Conservation (phyloP, 2,113 vertebrate genomes). For the Saguinus imperator region DNA sequence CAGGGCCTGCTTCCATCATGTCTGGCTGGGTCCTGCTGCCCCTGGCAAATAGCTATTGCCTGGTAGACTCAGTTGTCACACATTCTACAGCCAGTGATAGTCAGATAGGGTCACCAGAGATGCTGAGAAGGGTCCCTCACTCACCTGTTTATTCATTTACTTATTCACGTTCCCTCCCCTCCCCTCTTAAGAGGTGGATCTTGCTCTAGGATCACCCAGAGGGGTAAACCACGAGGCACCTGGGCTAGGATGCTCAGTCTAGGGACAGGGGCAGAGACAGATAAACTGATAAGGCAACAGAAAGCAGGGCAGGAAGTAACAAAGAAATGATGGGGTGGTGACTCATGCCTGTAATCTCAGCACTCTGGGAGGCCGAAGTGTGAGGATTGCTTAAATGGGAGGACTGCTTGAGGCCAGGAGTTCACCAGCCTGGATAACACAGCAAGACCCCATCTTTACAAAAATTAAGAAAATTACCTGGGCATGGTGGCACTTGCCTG, state of each 20-base stretch:
- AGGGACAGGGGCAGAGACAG: neutral
- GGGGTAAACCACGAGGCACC: neutral
- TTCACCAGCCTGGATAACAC: too few relatives aligned
- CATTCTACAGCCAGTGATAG: neutral
- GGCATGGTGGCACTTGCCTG: too few relatives aligned
- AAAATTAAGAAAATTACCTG: too few relatives aligned
- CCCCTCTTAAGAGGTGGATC: neutral
- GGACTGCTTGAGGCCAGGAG: too few relatives aligned
- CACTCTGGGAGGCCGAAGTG: too few relatives aligned
- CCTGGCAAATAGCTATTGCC: neutral
- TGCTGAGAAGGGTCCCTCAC: neutral
- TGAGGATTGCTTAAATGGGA: too few relatives aligned
- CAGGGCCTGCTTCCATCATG: conserved; percentile 2
- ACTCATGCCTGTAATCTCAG: too few relatives aligned
- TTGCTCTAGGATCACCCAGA: neutral
- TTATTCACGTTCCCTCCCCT: neutral
- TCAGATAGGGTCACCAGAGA: neutral
- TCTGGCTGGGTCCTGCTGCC: conserved; percentile 25
- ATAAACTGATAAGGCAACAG: neutral
- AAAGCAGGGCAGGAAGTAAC: neutral
- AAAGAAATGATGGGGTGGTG: neutral
- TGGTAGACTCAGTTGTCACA: conserved; percentile 1
- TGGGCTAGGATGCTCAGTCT: neutral
- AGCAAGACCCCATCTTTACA: too few relatives aligned
- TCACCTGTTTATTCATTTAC: neutral